These are phyloP conservation scores for Spea bombifrons DNA, from an alignment of 2,113 vertebrate genomes.

Conservation along the genomic window DNA sequence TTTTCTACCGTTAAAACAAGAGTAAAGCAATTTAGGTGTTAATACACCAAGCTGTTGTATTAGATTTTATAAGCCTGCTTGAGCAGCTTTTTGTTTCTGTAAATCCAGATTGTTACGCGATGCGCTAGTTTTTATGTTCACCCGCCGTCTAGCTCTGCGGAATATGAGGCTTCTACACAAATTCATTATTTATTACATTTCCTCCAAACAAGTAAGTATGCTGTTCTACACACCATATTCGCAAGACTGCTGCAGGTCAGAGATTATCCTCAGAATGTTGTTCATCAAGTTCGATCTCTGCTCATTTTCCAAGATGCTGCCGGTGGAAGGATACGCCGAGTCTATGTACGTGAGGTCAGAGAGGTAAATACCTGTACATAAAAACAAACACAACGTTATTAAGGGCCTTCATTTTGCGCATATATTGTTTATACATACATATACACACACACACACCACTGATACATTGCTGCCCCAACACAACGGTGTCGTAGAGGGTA, in stretches of 20 bases:
- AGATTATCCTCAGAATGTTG: constrained; percentile 97
- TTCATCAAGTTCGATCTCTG: constrained; percentile 98
- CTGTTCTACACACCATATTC: constrained; percentile 79
- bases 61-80: too few species aligned
- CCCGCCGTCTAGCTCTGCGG: too few species aligned
- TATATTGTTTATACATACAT: not conserved
- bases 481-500: not conserved
- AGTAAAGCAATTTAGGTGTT: too few species aligned
- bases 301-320: constrained; percentile 96
- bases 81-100: too few species aligned
- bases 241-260: constrained; percentile 93
- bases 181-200: too few species aligned
- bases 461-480: not conserved
- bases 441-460: not conserved
- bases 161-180: too few species aligned
- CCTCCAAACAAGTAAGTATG: too few species aligned
- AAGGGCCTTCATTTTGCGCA: not conserved
- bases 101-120: too few species aligned
- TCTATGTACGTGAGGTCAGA: constrained; percentile 97
- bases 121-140: too few species aligned
- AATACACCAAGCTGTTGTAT: too few species aligned
- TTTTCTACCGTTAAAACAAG: too few species aligned
- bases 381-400: not conserved
- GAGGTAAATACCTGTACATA: constrained; percentile 88
- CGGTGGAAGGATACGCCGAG: constrained; percentile 95